Conservation (phyloP, 2,113 vertebrate genomes). For the Pyxicephalus adspersus region DNA sequence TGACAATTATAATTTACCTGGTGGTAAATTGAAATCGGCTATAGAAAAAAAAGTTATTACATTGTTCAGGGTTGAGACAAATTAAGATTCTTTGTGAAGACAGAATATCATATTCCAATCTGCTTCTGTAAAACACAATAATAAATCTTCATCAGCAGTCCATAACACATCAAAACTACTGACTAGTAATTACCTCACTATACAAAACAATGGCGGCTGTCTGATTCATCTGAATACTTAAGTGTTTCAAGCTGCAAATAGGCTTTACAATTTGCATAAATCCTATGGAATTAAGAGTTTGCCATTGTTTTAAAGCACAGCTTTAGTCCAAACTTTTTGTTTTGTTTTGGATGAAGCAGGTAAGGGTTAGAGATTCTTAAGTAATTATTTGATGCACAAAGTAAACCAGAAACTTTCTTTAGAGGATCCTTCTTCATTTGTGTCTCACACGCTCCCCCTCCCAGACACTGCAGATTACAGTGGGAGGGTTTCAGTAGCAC, state of each 20-base stretch:
- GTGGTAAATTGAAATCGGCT: constrained; percentile 16
- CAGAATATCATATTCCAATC: constrained; percentile 25
- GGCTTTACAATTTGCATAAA: neutral
- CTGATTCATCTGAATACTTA: neutral
- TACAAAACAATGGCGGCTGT: neutral
- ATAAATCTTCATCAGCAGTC: constrained; percentile 47
- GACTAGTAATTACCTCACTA: constrained; percentile 7
- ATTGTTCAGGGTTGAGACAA: constrained; percentile 36
- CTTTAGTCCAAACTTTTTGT: no score
- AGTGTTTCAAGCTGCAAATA: neutral
- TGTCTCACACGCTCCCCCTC: no score
- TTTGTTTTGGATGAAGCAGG: no score
- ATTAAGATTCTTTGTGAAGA: constrained; percentile 18
- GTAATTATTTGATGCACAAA: no score
- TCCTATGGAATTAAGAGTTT: neutral
- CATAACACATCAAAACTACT: constrained; percentile 24
- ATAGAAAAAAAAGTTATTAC: constrained; percentile 41
- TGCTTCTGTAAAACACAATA: constrained; percentile 2
- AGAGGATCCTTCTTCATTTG: no score
- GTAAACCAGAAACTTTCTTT: no score
- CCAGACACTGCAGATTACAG: no score
- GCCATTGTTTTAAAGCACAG: no score
- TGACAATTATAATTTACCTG: constrained; percentile 24
- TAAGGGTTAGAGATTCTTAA: no score
- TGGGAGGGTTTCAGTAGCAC: no score